Evolutionary conservation across 2,113 vertebrate genomes (phyloP).

Genomic region (Columba livia): DNA sequence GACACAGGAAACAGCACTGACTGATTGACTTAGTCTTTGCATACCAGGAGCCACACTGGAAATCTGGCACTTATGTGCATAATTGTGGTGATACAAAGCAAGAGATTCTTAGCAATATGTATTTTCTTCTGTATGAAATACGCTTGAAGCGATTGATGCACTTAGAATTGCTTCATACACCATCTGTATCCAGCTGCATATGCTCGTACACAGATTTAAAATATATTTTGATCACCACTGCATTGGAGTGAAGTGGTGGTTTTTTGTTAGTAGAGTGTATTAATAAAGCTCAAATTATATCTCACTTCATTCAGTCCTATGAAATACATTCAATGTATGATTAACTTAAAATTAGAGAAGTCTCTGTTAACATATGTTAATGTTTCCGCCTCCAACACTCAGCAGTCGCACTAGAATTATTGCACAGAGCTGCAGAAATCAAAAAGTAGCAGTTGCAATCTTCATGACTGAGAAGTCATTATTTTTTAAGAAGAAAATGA

Average conservation of each 20-base stretch:
- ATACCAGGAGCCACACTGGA: neutral
- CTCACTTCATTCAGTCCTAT: neutral
- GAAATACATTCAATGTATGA: neutral
- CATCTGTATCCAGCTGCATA: slow-evolving; percentile 13
- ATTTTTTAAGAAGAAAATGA: neutral
- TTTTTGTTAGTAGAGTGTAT: neutral
- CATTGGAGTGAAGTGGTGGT: neutral
- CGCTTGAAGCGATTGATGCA: neutral
- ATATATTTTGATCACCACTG: neutral
- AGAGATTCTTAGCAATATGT: neutral
- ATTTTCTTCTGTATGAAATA: neutral
- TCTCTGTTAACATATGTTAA: neutral
- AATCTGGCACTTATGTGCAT: neutral
- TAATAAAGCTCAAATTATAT: neutral
- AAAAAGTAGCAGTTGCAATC: neutral
- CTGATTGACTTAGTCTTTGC: neutral
- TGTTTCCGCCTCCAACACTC: neutral
- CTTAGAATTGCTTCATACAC: neutral
- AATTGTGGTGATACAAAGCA: neutral
- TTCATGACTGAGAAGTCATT: neutral
- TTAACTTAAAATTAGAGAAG: neutral
- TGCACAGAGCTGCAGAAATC: neutral
- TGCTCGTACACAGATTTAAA: neutral
- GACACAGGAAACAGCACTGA: neutral
- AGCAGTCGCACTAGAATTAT: neutral